A percentile compares a stretch with the other conserved stretches of the same genome.
Evolutionary conservation across 2,888 invertebrate genomes (phyloP).

Genomic region (Bimastos eiseni): DNA sequence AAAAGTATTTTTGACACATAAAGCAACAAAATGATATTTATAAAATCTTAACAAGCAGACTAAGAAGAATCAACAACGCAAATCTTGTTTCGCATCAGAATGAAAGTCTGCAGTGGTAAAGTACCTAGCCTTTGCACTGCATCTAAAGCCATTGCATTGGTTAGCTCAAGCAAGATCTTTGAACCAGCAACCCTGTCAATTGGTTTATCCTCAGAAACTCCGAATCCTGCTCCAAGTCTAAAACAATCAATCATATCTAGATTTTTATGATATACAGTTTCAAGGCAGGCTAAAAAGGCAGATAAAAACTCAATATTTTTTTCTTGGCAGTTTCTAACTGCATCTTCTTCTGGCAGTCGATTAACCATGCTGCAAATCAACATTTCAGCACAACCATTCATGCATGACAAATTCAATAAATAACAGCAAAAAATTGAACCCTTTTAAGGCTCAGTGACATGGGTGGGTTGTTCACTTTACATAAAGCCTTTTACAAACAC

Average conservation of each 20-base stretch:
- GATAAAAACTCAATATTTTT: too few species aligned
- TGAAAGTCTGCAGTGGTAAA: neutral
- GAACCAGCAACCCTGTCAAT: constrained; percentile 85
- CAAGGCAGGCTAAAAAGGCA: too few species aligned
- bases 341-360: too few species aligned
- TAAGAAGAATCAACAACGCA: neutral
- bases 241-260: constrained; percentile 33
- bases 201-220: constrained; percentile 67
- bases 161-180: constrained; percentile 72
- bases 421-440: neutral
- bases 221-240: constrained; percentile 77
- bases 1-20: neutral
- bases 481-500: neutral
- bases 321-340: too few species aligned
- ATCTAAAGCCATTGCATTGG: constrained; percentile 74
- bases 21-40: neutral
- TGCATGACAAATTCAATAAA: too few species aligned
- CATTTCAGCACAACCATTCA: too few species aligned
- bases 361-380: too few species aligned
- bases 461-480: too few species aligned
- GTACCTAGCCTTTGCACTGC: constrained; percentile 64
- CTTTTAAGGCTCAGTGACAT: neutral
- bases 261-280: neutral
- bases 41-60: neutral
- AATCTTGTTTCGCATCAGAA: neutral